Evolutionary conservation across 2,888 invertebrate species (phyloP), one percentile per base, ranked within the genome.

Genomic region (Abrostola triplasia): DNA sequence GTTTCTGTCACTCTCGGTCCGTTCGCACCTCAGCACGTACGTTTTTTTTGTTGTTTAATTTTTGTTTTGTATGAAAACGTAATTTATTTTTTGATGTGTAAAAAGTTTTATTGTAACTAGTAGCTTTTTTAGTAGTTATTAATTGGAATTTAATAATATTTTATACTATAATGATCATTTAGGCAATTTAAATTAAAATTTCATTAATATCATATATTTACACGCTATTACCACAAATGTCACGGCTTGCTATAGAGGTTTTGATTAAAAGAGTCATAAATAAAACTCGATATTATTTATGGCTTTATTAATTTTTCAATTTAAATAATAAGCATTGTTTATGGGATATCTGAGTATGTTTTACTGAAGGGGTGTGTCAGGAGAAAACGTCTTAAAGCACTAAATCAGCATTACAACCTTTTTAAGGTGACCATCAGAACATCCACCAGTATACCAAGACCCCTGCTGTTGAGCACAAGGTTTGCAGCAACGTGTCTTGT

Each of bases 391-490:
- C 86, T 85, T 87, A 83, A 76, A 68, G 76, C 77, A 84, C 85
- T 91, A 91, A 89, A 91, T 91, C 90, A 90, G 84, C 73, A 86
- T 90, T 87, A 87, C 76, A 80, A 77, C 77, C 83, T 87, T 86
- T 24, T 82, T 84, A 82, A 86, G 86, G 81, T 87, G 85, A 82
- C 82, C 83, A 85, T 80, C 80, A 75, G 65, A 72, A 64, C 77
- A 82, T 48, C 56, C 50, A 37, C 89, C 86, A 87, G 44, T 64
- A 56, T 78, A 58, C 8, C 0, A 40, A 68, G 88, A 79, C 47
- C 85, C 63, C 49, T 67, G 5, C 0, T 8, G 8, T 13, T 6
- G 50, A 50, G 40, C 5, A 40, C 40, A 44, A 12, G 12, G 60
- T 59, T 1, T 9, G 5, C 9, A 0, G 13, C 9, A 47, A 42